Conservation (phyloP, 2,797 vertebrate species). For the Smutsia temminckii region DNA sequence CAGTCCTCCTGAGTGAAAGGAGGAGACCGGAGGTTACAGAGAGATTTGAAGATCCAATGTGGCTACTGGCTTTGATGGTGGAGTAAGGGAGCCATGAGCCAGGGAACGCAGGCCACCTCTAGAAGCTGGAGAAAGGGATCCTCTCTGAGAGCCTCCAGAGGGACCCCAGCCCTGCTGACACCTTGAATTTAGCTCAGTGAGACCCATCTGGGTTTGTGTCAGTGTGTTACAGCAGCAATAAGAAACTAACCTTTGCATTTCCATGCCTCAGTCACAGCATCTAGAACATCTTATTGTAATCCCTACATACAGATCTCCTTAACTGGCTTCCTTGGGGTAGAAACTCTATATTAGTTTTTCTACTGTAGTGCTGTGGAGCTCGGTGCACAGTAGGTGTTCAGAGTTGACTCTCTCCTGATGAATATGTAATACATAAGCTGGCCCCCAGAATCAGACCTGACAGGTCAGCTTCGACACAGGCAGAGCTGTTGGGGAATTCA, state of each 20-base stretch:
- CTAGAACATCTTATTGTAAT: not conserved
- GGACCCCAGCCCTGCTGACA: not conserved
- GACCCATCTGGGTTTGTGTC: not conserved
- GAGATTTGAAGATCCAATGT: not conserved
- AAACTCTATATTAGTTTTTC: not conserved
- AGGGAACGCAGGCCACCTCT: not conserved
- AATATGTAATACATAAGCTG: rapidly evolving
- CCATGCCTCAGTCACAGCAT: not conserved
- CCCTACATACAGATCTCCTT: not conserved
- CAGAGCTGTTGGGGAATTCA: not conserved
- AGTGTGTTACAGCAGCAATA: not conserved
- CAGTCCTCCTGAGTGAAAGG: not conserved
- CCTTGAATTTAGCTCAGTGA: not conserved
- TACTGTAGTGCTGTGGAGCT: not conserved
- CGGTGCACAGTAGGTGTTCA: not conserved
- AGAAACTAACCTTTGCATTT: not conserved
- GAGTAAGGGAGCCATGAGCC: not conserved
- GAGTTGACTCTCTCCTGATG: not conserved
- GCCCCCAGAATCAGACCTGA: not conserved
- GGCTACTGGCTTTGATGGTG: not conserved
- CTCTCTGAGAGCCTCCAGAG: not conserved
- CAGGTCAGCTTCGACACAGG: not conserved
- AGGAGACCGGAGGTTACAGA: not conserved
- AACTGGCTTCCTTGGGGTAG: not conserved
- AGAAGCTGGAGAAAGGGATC: not conserved